Base-by-base conservation (phyloP, 2,113 vertebrate genomes). In the Theristicus caerulescens region DNA sequence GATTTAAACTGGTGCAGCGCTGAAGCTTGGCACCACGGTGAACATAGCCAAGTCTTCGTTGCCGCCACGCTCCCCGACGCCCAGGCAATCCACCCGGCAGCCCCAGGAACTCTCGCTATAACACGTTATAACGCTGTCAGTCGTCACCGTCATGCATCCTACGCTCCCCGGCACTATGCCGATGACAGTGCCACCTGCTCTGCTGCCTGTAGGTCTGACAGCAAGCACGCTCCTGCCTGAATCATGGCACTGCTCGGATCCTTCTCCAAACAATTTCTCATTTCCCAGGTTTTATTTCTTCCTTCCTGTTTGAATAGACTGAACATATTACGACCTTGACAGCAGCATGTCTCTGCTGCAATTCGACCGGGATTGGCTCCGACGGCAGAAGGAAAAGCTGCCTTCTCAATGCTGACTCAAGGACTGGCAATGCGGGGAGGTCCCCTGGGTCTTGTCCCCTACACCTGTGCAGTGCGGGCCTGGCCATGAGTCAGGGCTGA, bases 231-330 rank as follows among this genome's bases (percentile, higher is more conserved):
- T 69, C 61, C 77, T 5, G 61, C 51, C 24, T 34, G 40, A 67
- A 20, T 31, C 81, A 62, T 3, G 0, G 6, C 59, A 1, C 47
- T 2, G 8, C 16, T 16, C 4, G 0, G 25, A 29, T 16, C 51
- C 22, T 67, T 38, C 59, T 9, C 29, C 74, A 2, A 55, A 65
- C 3, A 44, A 32, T 52, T 58, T 27, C 47, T 86, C 29, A 0
- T 3, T 58, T 18, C 82, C 44, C n/a, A 4, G 22, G 58, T 21
- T 64, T 84, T 57, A 40, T 10, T 19, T 17, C 64, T 67, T 59
- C 65, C 57, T 93, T 76, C 84, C 81, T 72, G 46, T 55, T 24
- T 47, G 16, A 57, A 17, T 3, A 38, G 20, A 21, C 6, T 4
- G 25, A 76, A 40, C 2, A 1, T 24, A 21, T 16, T 3, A 51